Conservation (phyloP, 2,888 invertebrate species). For the Helleia helle region DNA sequence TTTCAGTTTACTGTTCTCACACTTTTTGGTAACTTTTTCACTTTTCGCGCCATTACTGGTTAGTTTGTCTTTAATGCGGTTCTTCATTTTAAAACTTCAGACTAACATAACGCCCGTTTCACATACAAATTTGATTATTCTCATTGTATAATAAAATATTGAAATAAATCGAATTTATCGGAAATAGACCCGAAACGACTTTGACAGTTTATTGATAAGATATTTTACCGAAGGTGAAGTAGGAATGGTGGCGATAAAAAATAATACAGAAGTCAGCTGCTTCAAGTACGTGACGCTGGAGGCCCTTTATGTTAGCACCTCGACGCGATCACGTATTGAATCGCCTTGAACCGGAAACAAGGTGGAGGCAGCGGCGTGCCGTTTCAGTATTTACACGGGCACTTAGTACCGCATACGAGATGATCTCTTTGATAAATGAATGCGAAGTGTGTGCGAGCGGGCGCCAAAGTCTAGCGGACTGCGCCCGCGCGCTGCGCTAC, state of each 20-base stretch:
- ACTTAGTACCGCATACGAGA: conserved; percentile 29
- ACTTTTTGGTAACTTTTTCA: conserved; percentile 29
- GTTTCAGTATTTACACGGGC: conserved; percentile 40
- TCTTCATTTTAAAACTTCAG: conserved; percentile 48
- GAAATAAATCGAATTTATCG: conserved; percentile 11
- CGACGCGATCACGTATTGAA: conserved; percentile 45
- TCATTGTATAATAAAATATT: conserved; percentile 2
- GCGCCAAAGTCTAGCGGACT: conserved; percentile 40
- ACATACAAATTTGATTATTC: not conserved
- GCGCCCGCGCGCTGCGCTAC: conserved; percentile 32
- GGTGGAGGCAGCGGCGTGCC: conserved; percentile 25
- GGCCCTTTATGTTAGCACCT: conserved; percentile 53
- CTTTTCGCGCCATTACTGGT: conserved; percentile 32
- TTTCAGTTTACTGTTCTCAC: conserved; percentile 26
- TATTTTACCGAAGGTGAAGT: conserved; percentile 54
- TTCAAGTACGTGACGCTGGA: conserved; percentile 45
- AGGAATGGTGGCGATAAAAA: conserved; percentile 44
- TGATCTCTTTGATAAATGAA: conserved; percentile 15
- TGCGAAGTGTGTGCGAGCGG: conserved; percentile 29
- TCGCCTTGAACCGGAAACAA: conserved; percentile 42
- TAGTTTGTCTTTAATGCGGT: conserved; percentile 40
- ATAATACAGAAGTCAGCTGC: conserved; percentile 39
- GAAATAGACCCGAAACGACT: conserved; percentile 15
- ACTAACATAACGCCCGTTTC: not conserved
- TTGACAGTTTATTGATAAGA: conserved; percentile 44